A percentile compares a stretch with the other conserved stretches of the same genome.
Conservation (phyloP, 2,797 vertebrate species). For the Melanotaenia maccullochi region DNA sequence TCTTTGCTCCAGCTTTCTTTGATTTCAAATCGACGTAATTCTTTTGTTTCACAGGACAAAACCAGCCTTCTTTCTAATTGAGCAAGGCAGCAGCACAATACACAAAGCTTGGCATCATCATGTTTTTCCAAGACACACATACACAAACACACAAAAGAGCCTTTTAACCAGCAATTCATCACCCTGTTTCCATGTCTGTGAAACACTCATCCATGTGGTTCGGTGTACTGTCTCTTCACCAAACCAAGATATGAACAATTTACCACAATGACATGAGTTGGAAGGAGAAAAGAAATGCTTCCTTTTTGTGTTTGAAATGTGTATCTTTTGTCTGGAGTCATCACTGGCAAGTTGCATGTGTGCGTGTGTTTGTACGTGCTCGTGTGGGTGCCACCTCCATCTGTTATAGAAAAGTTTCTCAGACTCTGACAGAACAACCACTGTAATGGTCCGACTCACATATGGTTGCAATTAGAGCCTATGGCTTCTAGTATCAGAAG, state of each 20-base stretch:
- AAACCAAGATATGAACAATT: slow-evolving; percentile 65
- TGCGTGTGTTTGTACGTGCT: slow-evolving; percentile 8
- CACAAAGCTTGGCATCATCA: slow-evolving; percentile 58
- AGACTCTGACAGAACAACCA: slow-evolving; percentile 66
- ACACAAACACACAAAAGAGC: slow-evolving; percentile 50
- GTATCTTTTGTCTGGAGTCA: slow-evolving; percentile 10
- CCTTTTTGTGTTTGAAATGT: slow-evolving; percentile 35
- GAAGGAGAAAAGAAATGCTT: slow-evolving; percentile 42
- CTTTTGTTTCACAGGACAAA: slow-evolving; percentile 63
- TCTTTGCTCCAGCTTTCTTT: slow-evolving; percentile 43
- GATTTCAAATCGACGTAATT: slow-evolving; percentile 48
- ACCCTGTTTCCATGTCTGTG: slow-evolving; percentile 60
- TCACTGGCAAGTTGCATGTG: slow-evolving; percentile 20
- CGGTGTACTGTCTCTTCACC: slow-evolving; percentile 59
- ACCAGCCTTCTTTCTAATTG: slow-evolving; percentile 55
- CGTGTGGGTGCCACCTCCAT: slow-evolving; percentile 35
- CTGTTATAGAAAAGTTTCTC: slow-evolving; percentile 51
- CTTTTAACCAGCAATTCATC: slow-evolving; percentile 54
- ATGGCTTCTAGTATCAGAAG: slow-evolving; percentile 63
- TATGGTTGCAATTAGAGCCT: slow-evolving; percentile 72
- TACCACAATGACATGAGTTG: slow-evolving; percentile 54
- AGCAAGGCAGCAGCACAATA: slow-evolving; percentile 56
- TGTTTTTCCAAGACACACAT: slow-evolving; percentile 50
- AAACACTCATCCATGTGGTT: slow-evolving; percentile 63
- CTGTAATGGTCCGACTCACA: slow-evolving; percentile 73